Evolutionary conservation across 2,888 invertebrate genomes (phyloP).

Genomic region (Agonopterix alstromeriana): DNA sequence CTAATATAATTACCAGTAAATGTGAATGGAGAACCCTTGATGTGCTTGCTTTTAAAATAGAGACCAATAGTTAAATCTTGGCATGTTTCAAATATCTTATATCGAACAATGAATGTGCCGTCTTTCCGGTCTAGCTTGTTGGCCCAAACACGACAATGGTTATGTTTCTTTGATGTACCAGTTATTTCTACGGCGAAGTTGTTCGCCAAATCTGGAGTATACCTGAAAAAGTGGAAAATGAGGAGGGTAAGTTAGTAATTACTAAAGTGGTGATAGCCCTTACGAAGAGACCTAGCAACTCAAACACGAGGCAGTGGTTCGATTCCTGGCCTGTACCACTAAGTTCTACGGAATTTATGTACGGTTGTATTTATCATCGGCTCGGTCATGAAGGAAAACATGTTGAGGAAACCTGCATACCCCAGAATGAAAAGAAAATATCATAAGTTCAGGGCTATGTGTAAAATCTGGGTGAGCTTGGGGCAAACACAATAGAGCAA

Average conservation of each 20-base stretch:
- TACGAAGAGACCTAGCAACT: too few relatives aligned
- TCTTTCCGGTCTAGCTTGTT: constrained; percentile 89
- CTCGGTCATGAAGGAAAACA: too few relatives aligned
- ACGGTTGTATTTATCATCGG: too few relatives aligned
- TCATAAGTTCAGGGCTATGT: too few relatives aligned
- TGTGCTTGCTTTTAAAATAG: constrained; percentile 77
- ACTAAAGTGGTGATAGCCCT: too few relatives aligned
- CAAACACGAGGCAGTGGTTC: too few relatives aligned
- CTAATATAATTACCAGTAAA: constrained; percentile 71
- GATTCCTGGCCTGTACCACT: too few relatives aligned
- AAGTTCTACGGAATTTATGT: too few relatives aligned
- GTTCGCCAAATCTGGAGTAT: constrained; percentile 65
- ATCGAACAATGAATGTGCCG: constrained; percentile 89
- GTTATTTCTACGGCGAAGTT: constrained; percentile 76
- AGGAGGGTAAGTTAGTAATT: background rate
- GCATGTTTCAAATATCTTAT: constrained; percentile 87
- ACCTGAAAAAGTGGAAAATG: constrained; percentile 59
- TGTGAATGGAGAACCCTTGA: constrained; percentile 79
- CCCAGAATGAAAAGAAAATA: too few relatives aligned
- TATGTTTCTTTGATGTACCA: constrained; percentile 62
- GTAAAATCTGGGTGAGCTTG: too few relatives aligned
- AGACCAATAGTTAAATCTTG: constrained; percentile 82
- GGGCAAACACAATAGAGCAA: too few relatives aligned
- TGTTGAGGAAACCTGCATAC: too few relatives aligned
- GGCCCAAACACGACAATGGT: constrained; percentile 82